phyloP scores from a whole-genome alignment of 2,113 vertebrate genomes.

The Corythoichthys intestinalis region DNA sequence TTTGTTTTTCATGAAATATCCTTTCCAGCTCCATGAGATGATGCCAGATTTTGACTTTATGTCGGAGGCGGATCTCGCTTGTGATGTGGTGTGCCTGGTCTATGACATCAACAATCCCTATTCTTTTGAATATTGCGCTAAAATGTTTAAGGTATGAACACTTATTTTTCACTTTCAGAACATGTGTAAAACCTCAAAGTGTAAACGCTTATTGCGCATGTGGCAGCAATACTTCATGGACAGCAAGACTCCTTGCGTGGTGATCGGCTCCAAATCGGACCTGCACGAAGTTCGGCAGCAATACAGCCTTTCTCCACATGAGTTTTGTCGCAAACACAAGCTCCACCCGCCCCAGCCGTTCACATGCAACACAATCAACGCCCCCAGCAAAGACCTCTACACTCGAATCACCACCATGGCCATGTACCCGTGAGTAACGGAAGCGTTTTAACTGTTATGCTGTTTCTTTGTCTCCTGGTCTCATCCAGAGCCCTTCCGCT shows the following conservation, averaged over 20 bases:
- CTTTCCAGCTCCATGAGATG: slow-evolving; percentile 83
- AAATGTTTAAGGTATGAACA: slow-evolving; percentile 86
- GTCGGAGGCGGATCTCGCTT: slow-evolving; percentile 82
- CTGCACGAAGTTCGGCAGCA: slow-evolving; percentile 92
- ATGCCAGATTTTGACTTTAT: slow-evolving; percentile 88
- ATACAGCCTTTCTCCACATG: slow-evolving; percentile 83
- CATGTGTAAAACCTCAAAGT: background rate
- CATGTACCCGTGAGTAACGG: slow-evolving; percentile 97
- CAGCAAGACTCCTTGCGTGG: slow-evolving; percentile 92
- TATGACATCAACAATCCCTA: slow-evolving; percentile 89
- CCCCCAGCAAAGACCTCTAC: slow-evolving; percentile 90
- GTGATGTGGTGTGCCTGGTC: slow-evolving; percentile 91
- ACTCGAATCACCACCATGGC: slow-evolving; percentile 97
- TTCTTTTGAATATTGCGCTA: slow-evolving; percentile 95
- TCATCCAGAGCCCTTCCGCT: background rate
- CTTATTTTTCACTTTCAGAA: background rate
- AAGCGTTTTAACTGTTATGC: slow-evolving; percentile 32
- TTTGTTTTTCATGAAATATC: background rate
- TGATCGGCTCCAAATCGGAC: slow-evolving; percentile 92
- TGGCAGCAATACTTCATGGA: slow-evolving; percentile 94
- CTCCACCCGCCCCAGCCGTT: slow-evolving; percentile 96
- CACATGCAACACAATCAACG: slow-evolving; percentile 85
- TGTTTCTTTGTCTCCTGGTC: slow-evolving; percentile 3
- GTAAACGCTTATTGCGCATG: slow-evolving; percentile 13
- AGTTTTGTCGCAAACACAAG: slow-evolving; percentile 98